These are phyloP conservation scores for Etheostoma perlongum DNA, from an alignment of 2,797 vertebrate genomes.

Conservation along the genomic window DNA sequence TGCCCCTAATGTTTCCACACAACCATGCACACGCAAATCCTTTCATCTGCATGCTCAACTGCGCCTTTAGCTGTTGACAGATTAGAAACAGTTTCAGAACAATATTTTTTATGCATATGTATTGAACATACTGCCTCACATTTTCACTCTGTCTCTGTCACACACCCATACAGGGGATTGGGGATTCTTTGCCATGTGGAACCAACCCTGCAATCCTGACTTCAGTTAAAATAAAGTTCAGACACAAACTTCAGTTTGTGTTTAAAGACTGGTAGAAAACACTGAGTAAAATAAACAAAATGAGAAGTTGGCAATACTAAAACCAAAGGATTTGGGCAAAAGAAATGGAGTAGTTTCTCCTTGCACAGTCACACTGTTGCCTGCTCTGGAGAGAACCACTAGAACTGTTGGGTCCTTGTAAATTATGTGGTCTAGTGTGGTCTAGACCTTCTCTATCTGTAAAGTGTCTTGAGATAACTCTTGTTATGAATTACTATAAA, in stretches of 20 bases:
- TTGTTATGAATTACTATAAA: too few relatives aligned
- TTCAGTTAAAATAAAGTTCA: not conserved
- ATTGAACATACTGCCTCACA: not conserved
- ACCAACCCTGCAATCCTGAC: not conserved
- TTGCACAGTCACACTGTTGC: too few relatives aligned
- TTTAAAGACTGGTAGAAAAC: not conserved
- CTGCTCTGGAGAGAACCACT: too few relatives aligned
- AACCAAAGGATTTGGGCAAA: not conserved
- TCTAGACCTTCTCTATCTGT: too few relatives aligned
- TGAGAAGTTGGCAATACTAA: not conserved
- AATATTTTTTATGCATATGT: not conserved
- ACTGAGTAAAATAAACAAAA: not conserved
- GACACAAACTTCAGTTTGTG: not conserved
- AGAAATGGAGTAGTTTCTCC: not conserved
- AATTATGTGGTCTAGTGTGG: too few relatives aligned
- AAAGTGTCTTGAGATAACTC: too few relatives aligned
- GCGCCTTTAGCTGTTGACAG: not conserved
- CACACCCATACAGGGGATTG: not conserved
- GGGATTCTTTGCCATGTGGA: not conserved
- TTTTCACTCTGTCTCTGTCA: not conserved
- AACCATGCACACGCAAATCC: not conserved
- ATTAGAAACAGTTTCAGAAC: not conserved
- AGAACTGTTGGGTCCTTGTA: too few relatives aligned
- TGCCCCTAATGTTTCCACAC: conserved; percentile 31
- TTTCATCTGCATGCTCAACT: not conserved